Evolutionary conservation across 2,797 vertebrate genomes (phyloP).

Genomic region (Steatocranus sp.): DNA sequence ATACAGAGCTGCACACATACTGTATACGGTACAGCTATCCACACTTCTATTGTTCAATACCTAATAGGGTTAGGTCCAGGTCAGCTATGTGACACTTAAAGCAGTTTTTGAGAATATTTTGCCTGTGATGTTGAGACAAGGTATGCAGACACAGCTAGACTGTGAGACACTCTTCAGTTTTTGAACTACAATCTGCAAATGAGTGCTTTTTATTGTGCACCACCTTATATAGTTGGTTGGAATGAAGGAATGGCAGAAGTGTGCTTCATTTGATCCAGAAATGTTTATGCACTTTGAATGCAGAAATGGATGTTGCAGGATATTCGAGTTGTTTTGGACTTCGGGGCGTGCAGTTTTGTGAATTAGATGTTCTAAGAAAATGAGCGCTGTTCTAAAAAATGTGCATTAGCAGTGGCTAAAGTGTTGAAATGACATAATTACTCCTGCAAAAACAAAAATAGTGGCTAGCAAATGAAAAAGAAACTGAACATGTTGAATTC

Average conservation of each 20-base stretch:
- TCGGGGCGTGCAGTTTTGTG: background rate
- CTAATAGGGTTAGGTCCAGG: background rate
- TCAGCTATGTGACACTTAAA: background rate
- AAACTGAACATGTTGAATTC: background rate
- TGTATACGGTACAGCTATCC: background rate
- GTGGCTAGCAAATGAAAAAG: conserved; percentile 6
- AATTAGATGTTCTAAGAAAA: background rate
- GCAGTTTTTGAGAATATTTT: background rate
- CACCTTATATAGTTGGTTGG: background rate
- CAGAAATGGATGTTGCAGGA: background rate
- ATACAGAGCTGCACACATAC: too few relatives aligned
- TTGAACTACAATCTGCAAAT: background rate
- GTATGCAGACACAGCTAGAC: background rate
- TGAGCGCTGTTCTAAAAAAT: background rate
- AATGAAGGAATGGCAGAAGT: background rate
- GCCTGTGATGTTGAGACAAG: background rate
- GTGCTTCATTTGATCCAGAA: background rate
- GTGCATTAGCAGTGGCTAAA: background rate
- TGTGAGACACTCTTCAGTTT: background rate
- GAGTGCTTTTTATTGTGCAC: background rate
- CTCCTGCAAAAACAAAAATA: conserved; percentile 34
- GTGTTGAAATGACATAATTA: background rate
- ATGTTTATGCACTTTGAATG: background rate
- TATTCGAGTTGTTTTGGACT: background rate
- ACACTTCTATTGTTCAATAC: background rate